phyloP scores from a whole-genome alignment of 2,888 invertebrate species.

The Latheticus oryzae region DNA sequence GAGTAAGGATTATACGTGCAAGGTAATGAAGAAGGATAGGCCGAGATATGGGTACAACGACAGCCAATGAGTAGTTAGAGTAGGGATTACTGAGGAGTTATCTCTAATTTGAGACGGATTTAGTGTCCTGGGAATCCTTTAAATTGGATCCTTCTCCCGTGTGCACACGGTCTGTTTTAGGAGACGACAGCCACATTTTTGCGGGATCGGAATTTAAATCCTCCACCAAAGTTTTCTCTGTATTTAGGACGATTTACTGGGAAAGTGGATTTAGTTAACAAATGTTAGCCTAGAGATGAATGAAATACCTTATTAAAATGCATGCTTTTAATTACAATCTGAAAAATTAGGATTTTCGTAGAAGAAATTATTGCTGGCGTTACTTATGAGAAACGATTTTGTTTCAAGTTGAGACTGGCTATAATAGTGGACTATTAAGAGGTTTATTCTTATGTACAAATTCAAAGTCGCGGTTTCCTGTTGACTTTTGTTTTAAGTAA shows the following conservation, averaged over 20 bases:
- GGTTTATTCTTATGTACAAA: not conserved
- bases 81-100: conserved; percentile 67
- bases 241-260: conserved; percentile 31
- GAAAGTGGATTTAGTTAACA: too few relatives aligned
- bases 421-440: too few relatives aligned
- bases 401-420: too few relatives aligned
- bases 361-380: not conserved
- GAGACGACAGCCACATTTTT: conserved; percentile 58
- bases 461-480: conserved; percentile 15
- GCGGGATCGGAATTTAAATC: conserved; percentile 47
- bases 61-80: conserved; percentile 62
- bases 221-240: conserved; percentile 21
- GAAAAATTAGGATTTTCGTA: not conserved
- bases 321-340: not conserved
- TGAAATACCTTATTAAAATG: not conserved
- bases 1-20: conserved; percentile 46
- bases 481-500: conserved; percentile 5
- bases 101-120: conserved; percentile 71
- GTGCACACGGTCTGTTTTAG: conserved; percentile 47
- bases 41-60: conserved; percentile 59
- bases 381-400: too few relatives aligned
- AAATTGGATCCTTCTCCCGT: conserved; percentile 67
- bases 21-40: conserved; percentile 61
- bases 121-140: conserved; percentile 69
- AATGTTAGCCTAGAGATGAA: conserved; percentile 3